These are phyloP conservation scores for Natator depressus DNA, from an alignment of 2,113 vertebrate genomes.

Conservation along the genomic window DNA sequence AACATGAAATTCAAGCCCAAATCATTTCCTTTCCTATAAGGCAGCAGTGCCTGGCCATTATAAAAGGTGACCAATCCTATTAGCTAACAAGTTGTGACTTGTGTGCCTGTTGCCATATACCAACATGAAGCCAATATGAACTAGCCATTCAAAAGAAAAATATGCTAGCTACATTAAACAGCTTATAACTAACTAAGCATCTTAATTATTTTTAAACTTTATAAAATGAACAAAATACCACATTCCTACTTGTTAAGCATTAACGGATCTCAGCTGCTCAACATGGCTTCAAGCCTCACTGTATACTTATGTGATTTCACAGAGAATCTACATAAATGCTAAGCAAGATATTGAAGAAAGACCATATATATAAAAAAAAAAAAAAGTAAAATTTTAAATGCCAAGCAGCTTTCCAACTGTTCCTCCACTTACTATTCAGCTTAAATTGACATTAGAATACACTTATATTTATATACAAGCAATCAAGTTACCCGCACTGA, in stretches of 20 bases:
- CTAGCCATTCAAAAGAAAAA: background rate
- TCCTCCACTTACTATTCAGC: background rate
- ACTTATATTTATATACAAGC: background rate
- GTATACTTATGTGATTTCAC: background rate
- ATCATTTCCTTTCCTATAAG: background rate
- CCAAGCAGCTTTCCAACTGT: background rate
- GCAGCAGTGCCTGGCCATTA: background rate
- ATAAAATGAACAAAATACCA: background rate
- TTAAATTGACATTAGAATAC: background rate
- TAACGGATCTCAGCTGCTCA: background rate
- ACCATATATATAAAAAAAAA: background rate
- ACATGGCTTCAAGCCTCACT: background rate
- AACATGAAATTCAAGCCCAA: background rate
- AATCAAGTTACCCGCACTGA: background rate
- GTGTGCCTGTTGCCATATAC: background rate
- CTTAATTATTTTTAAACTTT: background rate
- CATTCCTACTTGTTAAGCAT: background rate
- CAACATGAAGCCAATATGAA: accelerated
- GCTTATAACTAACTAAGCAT: background rate
- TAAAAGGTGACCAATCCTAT: background rate
- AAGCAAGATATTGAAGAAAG: background rate
- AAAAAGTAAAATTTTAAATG: background rate
- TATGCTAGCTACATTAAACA: background rate
- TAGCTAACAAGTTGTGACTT: background rate
- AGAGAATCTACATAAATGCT: background rate